Evolutionary conservation across 2,888 invertebrate genomes (phyloP), one percentile per base, ranked within the genome.

Genomic region (Stenodema calcarata): DNA sequence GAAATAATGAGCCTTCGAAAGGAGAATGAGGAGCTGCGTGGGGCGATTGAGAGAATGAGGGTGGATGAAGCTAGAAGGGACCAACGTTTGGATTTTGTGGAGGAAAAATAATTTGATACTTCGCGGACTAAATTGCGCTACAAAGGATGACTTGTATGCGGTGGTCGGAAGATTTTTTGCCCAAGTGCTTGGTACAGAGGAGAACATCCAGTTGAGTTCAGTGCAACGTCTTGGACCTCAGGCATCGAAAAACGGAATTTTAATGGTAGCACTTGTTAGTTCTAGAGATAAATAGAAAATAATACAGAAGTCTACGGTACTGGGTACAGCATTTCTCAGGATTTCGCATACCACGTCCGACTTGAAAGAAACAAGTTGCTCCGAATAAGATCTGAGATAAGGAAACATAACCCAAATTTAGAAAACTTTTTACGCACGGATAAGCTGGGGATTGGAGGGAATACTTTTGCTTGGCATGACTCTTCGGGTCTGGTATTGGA

Each of bases 21-120:
- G 23, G 62, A 62, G 62, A 62, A 62, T 62, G 62, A 62, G 62
- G 62, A 62, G 62, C 62, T 62, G 62, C 62, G 18, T 16, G 62
- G 62, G n/a, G 62, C 62, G 62, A 62, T 62, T 11, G 62, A 62
- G 62, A 62, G 62, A 11, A 62, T 62, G 62, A 62, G 62, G 62
- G 62, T 23, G 6, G 62, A 62, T 62, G 62, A 16, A 62, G 62
- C 62, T 62, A 62, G 62, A 62, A 62, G 62, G n/a, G 62, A 23
- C n/a, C 62, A n/a, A 62, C n/a, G 62, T 62, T n/a, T n/a, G 23
- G 62, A 23, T 23, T 18, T 23, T 18, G 23, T 62, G 62, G n/a
- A 62, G 62, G 62, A 62, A 62, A 62, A 62, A 62, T 62, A 62
- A 62, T 62, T 62, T 62, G 62, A 62, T 62, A 62, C 62, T 62